phyloP scores from a whole-genome alignment of 2,888 invertebrate species.

The Caenorhabditis sp. region DNA sequence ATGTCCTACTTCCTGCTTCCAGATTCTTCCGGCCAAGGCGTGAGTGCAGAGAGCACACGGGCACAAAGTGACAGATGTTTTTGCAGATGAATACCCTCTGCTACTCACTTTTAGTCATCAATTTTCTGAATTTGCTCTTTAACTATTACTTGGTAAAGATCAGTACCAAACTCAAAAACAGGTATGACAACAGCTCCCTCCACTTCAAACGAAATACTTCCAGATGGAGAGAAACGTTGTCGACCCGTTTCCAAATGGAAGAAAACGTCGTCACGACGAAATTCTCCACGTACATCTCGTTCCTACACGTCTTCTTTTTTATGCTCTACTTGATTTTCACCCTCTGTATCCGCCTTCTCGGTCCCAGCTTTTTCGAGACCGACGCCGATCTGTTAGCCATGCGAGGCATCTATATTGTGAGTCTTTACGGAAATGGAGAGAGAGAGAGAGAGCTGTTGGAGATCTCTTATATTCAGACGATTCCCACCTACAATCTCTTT shows the following conservation, averaged over 20 bases:
- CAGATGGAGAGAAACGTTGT: slow-evolving; percentile 15
- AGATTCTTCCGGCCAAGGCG: slow-evolving; percentile 6
- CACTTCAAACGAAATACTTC: background rate
- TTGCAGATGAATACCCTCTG: slow-evolving; percentile 23
- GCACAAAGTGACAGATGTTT: background rate
- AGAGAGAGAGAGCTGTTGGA: too few species aligned
- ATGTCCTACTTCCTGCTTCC: slow-evolving; percentile 31
- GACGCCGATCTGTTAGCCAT: slow-evolving; percentile 5
- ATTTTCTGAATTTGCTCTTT: slow-evolving; percentile 10
- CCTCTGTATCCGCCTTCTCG: slow-evolving; percentile 9
- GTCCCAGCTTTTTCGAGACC: slow-evolving; percentile 2
- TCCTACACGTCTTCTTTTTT: slow-evolving; percentile 26
- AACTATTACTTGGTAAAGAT: slow-evolving; percentile 16
- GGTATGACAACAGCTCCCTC: background rate
- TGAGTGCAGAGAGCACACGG: background rate
- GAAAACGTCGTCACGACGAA: slow-evolving; percentile 31
- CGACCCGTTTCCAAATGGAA: slow-evolving; percentile 38
- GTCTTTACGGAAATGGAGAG: too few species aligned
- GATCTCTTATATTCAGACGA: slow-evolving; percentile 7
- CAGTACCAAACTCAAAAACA: slow-evolving; percentile 2
- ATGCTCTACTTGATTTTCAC: slow-evolving; percentile 23
- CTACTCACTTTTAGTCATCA: slow-evolving; percentile 2
- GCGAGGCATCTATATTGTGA: slow-evolving; percentile 16
- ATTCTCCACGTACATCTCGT: slow-evolving; percentile 27
- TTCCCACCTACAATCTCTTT: slow-evolving; percentile 25